phyloP scores from a whole-genome alignment of 30 jellyfish, hydroid and myxozoan species.

The Hydra vulgaris region DNA sequence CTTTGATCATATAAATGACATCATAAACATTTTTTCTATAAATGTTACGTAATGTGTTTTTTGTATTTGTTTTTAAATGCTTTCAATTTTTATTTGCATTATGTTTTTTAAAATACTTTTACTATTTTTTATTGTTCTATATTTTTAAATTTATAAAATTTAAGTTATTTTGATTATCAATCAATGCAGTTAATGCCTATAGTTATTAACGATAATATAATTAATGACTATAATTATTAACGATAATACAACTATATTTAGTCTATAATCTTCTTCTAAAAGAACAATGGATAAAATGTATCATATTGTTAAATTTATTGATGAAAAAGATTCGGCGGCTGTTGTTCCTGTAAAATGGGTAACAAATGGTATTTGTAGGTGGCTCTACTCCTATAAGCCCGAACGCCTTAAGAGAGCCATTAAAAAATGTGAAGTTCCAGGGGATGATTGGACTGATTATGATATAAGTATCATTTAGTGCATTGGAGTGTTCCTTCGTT shows the following conservation, averaged over 20 bases:
- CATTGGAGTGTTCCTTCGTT: too few species aligned
- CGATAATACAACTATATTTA: background rate
- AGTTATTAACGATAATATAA: background rate
- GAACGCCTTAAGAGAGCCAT: background rate
- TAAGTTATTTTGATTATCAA: background rate
- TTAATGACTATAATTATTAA: background rate
- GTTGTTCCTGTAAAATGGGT: background rate
- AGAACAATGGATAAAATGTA: background rate
- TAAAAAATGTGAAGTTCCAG: background rate
- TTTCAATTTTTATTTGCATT: background rate
- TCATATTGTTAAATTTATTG: background rate
- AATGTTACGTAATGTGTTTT: background rate
- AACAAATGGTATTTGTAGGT: background rate
- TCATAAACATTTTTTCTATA: background rate
- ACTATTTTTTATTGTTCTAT: background rate
- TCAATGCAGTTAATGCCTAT: background rate
- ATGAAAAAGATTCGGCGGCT: background rate
- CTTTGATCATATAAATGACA: background rate
- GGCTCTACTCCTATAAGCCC: background rate
- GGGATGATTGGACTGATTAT: background rate
- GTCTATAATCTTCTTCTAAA: background rate
- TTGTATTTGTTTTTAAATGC: background rate
- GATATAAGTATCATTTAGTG: background rate
- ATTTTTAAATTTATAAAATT: too few species aligned
- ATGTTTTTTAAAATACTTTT: background rate